Conservation (phyloP, 2,888 invertebrate species). For the Scaptomyza flava region DNA sequence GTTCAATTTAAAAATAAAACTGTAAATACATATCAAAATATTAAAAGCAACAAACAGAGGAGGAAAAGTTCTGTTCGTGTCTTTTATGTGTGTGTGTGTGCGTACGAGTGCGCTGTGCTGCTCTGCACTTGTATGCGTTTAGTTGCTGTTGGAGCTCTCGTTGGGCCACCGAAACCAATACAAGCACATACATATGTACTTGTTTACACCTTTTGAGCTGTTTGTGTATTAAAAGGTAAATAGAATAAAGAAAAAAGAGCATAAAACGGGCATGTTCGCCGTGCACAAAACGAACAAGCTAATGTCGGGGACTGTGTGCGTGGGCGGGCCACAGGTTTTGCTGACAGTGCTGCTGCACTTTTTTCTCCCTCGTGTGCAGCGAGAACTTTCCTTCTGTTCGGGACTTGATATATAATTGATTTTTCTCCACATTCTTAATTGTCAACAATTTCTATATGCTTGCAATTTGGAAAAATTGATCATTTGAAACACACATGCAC, state of each 20-base stretch:
- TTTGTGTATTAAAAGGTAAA: slow-evolving; percentile 69
- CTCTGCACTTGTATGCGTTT: slow-evolving; percentile 31
- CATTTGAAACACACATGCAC: background rate
- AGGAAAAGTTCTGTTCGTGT: slow-evolving; percentile 33
- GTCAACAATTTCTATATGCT: slow-evolving; percentile 1
- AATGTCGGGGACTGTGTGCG: slow-evolving; percentile 39
- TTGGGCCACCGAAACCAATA: slow-evolving; percentile 41
- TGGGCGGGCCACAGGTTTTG: slow-evolving; percentile 36
- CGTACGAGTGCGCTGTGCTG: slow-evolving; percentile 8
- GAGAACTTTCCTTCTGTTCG: background rate
- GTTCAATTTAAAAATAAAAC: slow-evolving; percentile 78
- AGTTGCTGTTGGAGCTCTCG: slow-evolving; percentile 22
- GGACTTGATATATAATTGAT: slow-evolving; percentile 11
- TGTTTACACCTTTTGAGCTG: slow-evolving; percentile 68
- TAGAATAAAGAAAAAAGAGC: slow-evolving; percentile 64
- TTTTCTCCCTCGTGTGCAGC: slow-evolving; percentile 5
- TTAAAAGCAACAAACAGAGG: slow-evolving; percentile 58
- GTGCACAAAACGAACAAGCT: slow-evolving; percentile 47
- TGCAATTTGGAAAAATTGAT: background rate
- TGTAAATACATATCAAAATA: slow-evolving; percentile 75
- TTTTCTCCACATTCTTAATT: background rate
- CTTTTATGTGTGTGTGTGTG: slow-evolving; percentile 11
- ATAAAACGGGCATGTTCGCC: slow-evolving; percentile 52
- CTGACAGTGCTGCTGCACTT: slow-evolving; percentile 36
- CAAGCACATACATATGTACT: slow-evolving; percentile 44